Percentiles rank a stretch among this genome's conserved stretches.
Conservation (phyloP, 2,888 invertebrate genomes). For the Miltochrista miniata region DNA sequence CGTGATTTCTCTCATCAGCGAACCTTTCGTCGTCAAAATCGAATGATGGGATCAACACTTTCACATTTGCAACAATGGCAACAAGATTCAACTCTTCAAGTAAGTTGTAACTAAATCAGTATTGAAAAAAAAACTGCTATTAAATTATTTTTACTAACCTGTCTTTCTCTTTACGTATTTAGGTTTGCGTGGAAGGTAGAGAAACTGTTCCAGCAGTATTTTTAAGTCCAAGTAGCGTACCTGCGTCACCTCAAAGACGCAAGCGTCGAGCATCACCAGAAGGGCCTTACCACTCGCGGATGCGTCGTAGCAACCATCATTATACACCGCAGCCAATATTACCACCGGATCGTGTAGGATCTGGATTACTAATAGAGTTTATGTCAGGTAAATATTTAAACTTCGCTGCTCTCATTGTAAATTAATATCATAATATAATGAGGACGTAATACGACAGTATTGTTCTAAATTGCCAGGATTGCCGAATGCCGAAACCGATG, state of each 20-base stretch:
- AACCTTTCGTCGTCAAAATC: constrained; percentile 60
- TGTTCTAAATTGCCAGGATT: constrained; percentile 37
- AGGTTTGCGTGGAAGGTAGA: constrained; percentile 84
- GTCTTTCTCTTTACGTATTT: not conserved
- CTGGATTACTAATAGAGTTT: constrained; percentile 90
- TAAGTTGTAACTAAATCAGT: constrained; percentile 25
- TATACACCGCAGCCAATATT: constrained; percentile 98
- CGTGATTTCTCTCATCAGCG: constrained; percentile 87
- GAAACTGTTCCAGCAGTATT: constrained; percentile 90
- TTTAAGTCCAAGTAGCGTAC: constrained; percentile 89
- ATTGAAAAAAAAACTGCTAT: not conserved
- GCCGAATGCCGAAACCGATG: constrained; percentile 55
- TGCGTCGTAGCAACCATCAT: constrained; percentile 75
- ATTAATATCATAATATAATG: not conserved
- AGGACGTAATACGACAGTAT: not conserved
- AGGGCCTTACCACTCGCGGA: constrained; percentile 80
- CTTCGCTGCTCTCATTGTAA: no score
- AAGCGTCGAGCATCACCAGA: constrained; percentile 86
- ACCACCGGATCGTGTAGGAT: constrained; percentile 94
- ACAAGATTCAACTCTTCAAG: constrained; percentile 69
- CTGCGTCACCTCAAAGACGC: constrained; percentile 86
- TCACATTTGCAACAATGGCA: constrained; percentile 71
- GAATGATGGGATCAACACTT: constrained; percentile 50
- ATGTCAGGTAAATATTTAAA: constrained; percentile 52
- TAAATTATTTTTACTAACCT: no score